Conservation (phyloP, 2,113 vertebrate species). For the Charina bottae region DNA sequence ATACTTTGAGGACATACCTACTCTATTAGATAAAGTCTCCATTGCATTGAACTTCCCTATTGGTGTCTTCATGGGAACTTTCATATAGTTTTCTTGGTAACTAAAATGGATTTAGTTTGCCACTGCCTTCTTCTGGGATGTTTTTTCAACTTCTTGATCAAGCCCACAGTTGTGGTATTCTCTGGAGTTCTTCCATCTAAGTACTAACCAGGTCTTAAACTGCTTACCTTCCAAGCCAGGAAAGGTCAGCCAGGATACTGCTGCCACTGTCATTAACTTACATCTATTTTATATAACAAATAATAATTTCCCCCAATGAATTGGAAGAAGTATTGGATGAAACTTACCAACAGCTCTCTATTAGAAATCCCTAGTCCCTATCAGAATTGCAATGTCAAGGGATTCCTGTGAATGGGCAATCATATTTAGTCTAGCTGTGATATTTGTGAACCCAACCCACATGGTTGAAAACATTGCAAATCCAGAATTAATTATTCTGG, state of each 20-base stretch:
- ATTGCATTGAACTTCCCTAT: background rate
- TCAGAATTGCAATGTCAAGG: background rate
- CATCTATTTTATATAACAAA: background rate
- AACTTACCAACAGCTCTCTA: background rate
- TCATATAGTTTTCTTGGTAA: background rate
- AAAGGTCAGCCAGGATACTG: background rate
- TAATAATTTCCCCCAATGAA: background rate
- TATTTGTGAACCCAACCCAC: background rate
- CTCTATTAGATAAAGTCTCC: background rate
- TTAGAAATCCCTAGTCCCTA: background rate
- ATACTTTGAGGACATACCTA: background rate
- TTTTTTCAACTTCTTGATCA: background rate
- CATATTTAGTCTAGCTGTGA: background rate
- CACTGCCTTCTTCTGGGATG: too few species aligned
- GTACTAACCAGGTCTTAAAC: background rate
- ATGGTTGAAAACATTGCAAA: background rate
- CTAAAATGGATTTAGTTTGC: background rate
- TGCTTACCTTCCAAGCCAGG: background rate
- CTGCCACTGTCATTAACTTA: background rate
- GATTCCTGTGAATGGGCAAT: background rate
- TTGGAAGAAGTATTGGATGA: background rate
- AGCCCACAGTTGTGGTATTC: background rate
- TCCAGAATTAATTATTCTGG: too few species aligned
- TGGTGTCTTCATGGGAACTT: background rate
- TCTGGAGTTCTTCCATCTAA: background rate